Base-by-base conservation (phyloP, 2,888 invertebrate genomes). In the Drosophila robusta region DNA sequence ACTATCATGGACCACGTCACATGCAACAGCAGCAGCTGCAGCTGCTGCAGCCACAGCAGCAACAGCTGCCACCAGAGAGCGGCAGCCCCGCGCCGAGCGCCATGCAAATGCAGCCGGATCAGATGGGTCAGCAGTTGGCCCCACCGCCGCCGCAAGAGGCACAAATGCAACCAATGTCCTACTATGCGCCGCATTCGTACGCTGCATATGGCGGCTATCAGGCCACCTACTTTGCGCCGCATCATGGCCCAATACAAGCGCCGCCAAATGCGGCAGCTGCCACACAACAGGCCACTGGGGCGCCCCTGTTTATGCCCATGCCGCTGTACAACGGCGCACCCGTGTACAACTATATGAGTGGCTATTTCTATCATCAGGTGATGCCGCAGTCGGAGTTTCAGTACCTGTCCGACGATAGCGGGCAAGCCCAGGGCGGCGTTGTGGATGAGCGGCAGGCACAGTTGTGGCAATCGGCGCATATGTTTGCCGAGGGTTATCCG, bases 281-380 rank as follows among this genome's bases (percentile, higher is more conserved):
- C 32, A 90, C 91, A 26, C 92, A 92, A 71, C 92, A 92, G 66
- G 91, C 92, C 11, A 79, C 91, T 4, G 92, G 92, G 1, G 61
- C 82, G 2, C 92, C 92, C 8, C 34, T 92, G 2, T 92, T 83
- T 63, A 69, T 92, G 9, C 78, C 86, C 6, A 71, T 92, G 77
- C 89, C 90, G 26, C 69, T 92, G 34, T 91, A 90, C 65, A 85
- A 89, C 54, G 50, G 75, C 8, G 82, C 71, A 12, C 90, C 71
- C 36, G 66, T 91, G 38, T 92, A 89, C 68, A 91, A 90, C 57
- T 90, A 89, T 64, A 81, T 89, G 66, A 85, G 87, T 4, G 80
- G 88, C 5, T 79, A 90, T 34, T 68, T 91, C 24, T 91, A 89
- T 74, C 90, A 87, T 36, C 79, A 73, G 3, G 63, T 92, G 41